Evolutionary conservation across 2,888 invertebrate genomes (phyloP).

Genomic region (Dioctria rufipes): DNA sequence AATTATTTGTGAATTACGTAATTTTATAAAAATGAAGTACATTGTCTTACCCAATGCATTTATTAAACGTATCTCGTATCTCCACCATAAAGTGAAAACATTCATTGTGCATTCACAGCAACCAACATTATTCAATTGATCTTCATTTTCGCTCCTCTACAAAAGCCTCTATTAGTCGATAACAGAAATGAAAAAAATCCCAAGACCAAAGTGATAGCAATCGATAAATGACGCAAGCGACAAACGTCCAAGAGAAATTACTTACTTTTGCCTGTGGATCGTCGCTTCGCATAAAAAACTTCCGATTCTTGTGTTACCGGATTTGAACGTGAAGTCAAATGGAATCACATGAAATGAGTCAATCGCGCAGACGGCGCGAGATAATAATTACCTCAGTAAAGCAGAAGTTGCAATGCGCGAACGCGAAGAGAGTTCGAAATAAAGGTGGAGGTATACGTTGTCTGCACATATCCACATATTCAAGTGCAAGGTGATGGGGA

Average conservation of each 20-base stretch:
- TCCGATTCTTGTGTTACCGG: slow-evolving; percentile 10
- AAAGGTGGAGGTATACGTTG: background rate
- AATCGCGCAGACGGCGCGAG: background rate
- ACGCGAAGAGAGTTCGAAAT: background rate
- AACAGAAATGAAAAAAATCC: slow-evolving; percentile 21
- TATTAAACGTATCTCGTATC: slow-evolving; percentile 11
- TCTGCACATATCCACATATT: background rate
- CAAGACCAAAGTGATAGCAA: background rate
- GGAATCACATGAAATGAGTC: background rate
- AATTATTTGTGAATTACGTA: background rate
- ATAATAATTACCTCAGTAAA: background rate
- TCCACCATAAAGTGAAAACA: slow-evolving; percentile 10
- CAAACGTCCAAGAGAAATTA: slow-evolving; percentile 31
- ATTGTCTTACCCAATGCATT: background rate
- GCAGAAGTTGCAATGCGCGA: background rate
- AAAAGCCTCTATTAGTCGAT: background rate
- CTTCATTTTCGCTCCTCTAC: background rate
- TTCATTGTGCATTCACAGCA: background rate
- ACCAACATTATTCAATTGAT: slow-evolving; percentile 26
- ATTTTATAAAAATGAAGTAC: background rate
- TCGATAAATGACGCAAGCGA: slow-evolving; percentile 33
- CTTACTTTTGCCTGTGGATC: background rate
- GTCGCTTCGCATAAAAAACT: background rate
- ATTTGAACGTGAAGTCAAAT: slow-evolving; percentile 3
- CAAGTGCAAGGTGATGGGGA: slow-evolving; percentile 41